A percentile compares a stretch with the other conserved stretches of the same genome.
phyloP scores from a whole-genome alignment of 2,888 invertebrate genomes.

The Parelbella ahira region DNA sequence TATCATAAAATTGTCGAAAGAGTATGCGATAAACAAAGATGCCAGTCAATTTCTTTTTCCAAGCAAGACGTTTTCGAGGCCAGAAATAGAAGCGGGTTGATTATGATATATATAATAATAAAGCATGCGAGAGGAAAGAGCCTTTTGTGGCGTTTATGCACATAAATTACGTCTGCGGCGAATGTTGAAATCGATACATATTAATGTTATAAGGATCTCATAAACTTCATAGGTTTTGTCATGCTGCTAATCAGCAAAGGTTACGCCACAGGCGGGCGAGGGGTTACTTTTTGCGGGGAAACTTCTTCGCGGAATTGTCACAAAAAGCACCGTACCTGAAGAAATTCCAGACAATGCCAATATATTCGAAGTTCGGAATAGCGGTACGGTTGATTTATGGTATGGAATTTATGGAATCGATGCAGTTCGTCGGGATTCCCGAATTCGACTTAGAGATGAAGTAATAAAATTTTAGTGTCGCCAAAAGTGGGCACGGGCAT shows the following conservation, averaged over 20 bases:
- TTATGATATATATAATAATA: conserved; percentile 11
- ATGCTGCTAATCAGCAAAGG: conserved; percentile 24
- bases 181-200: conserved; percentile 23
- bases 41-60: conserved; percentile 10
- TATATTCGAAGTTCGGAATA: conserved; percentile 23
- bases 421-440: conserved; percentile 25
- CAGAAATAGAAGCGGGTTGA: conserved; percentile 13
- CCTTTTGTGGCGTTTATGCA: conserved; percentile 10
- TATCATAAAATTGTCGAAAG: conserved; percentile 25
- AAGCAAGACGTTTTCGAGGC: conserved; percentile 3
- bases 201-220: conserved; percentile 18
- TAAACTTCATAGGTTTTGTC: conserved; percentile 27
- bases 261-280: conserved; percentile 22
- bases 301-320: conserved; percentile 22
- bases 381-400: conserved; percentile 25
- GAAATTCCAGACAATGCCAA: conserved; percentile 24
- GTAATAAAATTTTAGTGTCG: conserved; percentile 25
- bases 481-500: conserved; percentile 18
- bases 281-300: conserved; percentile 11
- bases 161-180: conserved; percentile 20
- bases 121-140: conserved; percentile 3
- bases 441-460: conserved; percentile 25
- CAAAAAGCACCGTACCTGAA: conserved; percentile 20
- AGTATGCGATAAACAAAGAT: conserved; percentile 35
- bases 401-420: conserved; percentile 22